Base-by-base conservation (phyloP, 2,797 vertebrate species). In the Chaunax sp. region DNA sequence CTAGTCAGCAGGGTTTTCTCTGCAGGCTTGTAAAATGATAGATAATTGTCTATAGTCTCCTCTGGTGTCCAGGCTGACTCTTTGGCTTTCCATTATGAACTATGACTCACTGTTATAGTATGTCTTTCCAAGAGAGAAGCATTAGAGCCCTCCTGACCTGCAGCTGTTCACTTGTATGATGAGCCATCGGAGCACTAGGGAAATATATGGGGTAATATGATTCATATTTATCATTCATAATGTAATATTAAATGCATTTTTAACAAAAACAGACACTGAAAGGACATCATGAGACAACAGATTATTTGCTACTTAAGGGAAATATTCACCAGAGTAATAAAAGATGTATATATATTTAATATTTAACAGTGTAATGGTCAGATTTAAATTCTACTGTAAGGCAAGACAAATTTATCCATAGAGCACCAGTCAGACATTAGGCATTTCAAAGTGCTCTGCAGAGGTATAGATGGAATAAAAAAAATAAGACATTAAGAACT, bases 161-260 rank as follows among this genome's bases (percentile, higher is more conserved):
- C 64, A 69, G 64, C 64, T 75, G 53, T 64, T 74, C n/a, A 41
- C 40, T 50, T 43, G 13, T 22, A 37, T 41, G 41, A 66, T 41
- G 6, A 20, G 50, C 33, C 26, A 49, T 47, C 65, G 26, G 35
- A 50, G 37, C 30, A 43, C 20, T 7, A 3, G 30, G 30, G 46
- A 8, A 38, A 22, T 35, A 37, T n/a, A 28, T 30, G 22, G 23
- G n/a, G 30, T 11, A 26, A 40, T 3, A 23, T 9, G 28, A 19
- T 52, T 37, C 20, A 37, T 15, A 25, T 52, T n/a, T 0, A 33
- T 30, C n/a, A 43, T 11, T 60, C n/a, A 37, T 28, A 15, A 52
- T 50, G 49, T 15, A 2, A 30, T 44, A 54, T 47, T 14, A n/a
- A 33, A 20, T 60, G 7, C n/a, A 14, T 26, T 20, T 59, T 12